phyloP scores from a whole-genome alignment of 2,797 vertebrate species.

The Pterois miles region DNA sequence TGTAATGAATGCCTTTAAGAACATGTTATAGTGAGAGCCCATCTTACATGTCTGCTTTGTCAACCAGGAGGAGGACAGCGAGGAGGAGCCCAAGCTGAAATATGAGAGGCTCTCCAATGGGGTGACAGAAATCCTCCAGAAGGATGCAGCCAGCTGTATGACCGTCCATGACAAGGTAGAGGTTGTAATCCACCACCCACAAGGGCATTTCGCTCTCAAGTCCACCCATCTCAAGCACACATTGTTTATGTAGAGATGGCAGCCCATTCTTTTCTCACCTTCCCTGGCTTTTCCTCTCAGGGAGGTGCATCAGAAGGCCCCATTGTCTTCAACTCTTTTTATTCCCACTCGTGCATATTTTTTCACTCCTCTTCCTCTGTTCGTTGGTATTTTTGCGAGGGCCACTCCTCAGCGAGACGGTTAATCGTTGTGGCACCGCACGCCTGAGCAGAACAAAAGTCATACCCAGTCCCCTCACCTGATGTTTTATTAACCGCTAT shows the following conservation, averaged over 20 bases:
- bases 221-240: slow-evolving; percentile 32
- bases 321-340: slow-evolving; percentile 64
- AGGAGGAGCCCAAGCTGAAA: slow-evolving; percentile 98
- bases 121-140: slow-evolving; percentile 96
- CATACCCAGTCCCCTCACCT: slow-evolving; percentile 94
- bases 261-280: slow-evolving; percentile 74
- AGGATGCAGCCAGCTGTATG: slow-evolving; percentile 98
- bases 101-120: slow-evolving; percentile 97
- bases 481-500: slow-evolving; percentile 99
- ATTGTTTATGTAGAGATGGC: slow-evolving; percentile 65
- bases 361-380: slow-evolving; percentile 50
- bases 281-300: slow-evolving; percentile 52
- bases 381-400: slow-evolving; percentile 84
- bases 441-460: slow-evolving; percentile 91
- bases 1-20: slow-evolving; percentile 40
- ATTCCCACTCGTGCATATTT: slow-evolving; percentile 67
- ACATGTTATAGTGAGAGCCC: neutral
- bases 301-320: slow-evolving; percentile 59
- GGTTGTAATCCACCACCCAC: slow-evolving; percentile 40
- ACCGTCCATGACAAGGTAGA: slow-evolving; percentile 97
- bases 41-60: slow-evolving; percentile 35
- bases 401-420: slow-evolving; percentile 85
- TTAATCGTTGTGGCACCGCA: slow-evolving; percentile 94
- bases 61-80: slow-evolving; percentile 94
- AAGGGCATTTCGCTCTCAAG: slow-evolving; percentile 43